Evolutionary conservation across 2,113 vertebrate genomes (phyloP), one percentile per base, ranked within the genome.

Genomic region (Corythornis vintsioides): DNA sequence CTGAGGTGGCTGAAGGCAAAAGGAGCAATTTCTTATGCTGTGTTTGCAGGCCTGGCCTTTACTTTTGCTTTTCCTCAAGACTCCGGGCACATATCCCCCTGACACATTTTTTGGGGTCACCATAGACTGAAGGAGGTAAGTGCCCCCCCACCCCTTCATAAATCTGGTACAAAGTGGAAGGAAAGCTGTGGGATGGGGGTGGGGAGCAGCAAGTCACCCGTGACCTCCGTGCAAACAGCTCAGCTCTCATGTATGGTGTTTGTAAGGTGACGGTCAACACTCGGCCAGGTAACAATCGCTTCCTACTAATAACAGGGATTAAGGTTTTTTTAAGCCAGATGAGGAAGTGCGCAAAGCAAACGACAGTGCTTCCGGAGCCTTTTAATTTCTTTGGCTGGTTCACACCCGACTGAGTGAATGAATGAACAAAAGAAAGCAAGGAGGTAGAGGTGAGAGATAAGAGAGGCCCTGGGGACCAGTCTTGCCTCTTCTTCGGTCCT

Each of bases 21-120:
- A 71, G 47, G n/a, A 45, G 38, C 18, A 3, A 11, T 63, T 84
- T 57, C 52, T 43, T 47, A 2, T 0, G 0, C 17, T 33, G 0
- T 5, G 1, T 22, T 31, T 48, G 13, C 63, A 87, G 87, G 21
- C 14, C 17, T 45, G 31, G 11, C 57, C 48, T 74, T 61, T 64
- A 0, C 7, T 87, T 64, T 55, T 81, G 24, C 35, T 86, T 72
- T 53, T 66, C 67, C 55, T 83, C 2, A 1, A 69, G 24, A 11
- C 10, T 28, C 52, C 3, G 3, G 18, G 50, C 40, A 21, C 14
- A 28, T 38, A 63, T 19, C 14, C 53, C 57, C 69, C 26, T 11
- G 50, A 38, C 53, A 8, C 1, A 0, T 26, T 11, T 1, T 1
- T 45, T 28, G 47, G 33, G 35, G 29, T 9, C 21, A 48, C 21